Conservation (phyloP, 2,797 vertebrate species). For the Cyprinodon diabolis region DNA sequence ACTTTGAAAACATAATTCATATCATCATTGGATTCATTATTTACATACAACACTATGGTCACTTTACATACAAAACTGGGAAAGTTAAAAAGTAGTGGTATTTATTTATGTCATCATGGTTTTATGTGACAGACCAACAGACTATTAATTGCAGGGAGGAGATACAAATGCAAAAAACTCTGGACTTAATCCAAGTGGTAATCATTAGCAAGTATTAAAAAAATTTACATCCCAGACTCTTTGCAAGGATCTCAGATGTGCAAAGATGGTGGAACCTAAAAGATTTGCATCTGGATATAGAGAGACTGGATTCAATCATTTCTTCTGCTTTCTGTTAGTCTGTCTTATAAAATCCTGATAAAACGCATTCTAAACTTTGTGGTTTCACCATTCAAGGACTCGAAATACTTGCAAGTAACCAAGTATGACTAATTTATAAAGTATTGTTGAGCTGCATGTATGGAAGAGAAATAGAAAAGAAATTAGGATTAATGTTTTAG, state of each 20-base stretch:
- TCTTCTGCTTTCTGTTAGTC: background rate
- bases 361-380: background rate
- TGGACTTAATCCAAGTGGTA: background rate
- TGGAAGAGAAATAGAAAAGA: conserved; percentile 14
- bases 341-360: background rate
- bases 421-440: background rate
- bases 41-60: conserved; percentile 29
- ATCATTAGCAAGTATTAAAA: background rate
- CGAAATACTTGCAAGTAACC: background rate
- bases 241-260: background rate
- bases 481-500: conserved; percentile 10
- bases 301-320: no score
- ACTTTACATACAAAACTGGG: conserved; percentile 24
- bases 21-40: conserved; percentile 18
- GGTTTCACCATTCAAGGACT: background rate
- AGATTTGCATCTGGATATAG: no score
- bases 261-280: background rate
- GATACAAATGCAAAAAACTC: background rate
- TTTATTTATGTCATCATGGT: background rate
- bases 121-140: background rate
- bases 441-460: background rate
- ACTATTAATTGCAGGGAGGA: background rate
- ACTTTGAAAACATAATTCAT: conserved; percentile 18
- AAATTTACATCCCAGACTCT: background rate
- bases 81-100: conserved; percentile 12